Evolutionary conservation across 2,113 vertebrate genomes (phyloP).

Genomic region (Castor canadensis): DNA sequence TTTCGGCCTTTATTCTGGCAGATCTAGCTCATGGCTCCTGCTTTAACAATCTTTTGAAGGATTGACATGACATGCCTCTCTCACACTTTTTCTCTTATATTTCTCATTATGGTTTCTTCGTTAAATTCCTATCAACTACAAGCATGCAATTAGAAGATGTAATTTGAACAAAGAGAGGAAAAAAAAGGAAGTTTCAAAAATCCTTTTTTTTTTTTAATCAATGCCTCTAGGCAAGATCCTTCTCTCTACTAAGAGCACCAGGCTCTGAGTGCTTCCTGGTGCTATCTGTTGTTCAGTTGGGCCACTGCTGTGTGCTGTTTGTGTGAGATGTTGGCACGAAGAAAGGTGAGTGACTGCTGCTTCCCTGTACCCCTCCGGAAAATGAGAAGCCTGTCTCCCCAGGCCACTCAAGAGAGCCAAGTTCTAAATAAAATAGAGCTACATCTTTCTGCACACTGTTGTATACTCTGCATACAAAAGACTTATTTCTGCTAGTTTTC

Average conservation of each 20-base stretch:
- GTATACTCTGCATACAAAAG: not conserved
- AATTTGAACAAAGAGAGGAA: not conserved
- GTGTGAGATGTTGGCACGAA: not conserved
- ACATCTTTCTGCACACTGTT: not conserved
- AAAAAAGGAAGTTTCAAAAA: not conserved
- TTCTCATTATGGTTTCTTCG: not conserved
- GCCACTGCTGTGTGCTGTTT: not conserved
- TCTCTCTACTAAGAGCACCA: not conserved
- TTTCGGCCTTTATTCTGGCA: not conserved
- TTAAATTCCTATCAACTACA: not conserved
- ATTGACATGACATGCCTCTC: not conserved
- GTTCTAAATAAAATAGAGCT: constrained; percentile 29
- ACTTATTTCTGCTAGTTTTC: not conserved
- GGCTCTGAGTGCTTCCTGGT: not conserved
- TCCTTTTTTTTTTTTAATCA: not conserved
- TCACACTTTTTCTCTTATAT: not conserved
- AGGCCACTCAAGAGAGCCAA: not conserved
- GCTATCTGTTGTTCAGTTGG: not conserved
- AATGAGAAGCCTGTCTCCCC: constrained; percentile 44
- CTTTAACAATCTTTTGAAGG: not conserved
- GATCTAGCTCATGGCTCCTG: not conserved
- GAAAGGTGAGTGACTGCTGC: not conserved
- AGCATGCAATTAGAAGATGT: not conserved
- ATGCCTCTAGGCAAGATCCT: not conserved
- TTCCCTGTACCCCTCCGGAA: constrained; percentile 45